Evolutionary conservation across 2,888 invertebrate species (phyloP), one percentile per base, ranked within the genome.

Genomic region (Smittia aterrima): DNA sequence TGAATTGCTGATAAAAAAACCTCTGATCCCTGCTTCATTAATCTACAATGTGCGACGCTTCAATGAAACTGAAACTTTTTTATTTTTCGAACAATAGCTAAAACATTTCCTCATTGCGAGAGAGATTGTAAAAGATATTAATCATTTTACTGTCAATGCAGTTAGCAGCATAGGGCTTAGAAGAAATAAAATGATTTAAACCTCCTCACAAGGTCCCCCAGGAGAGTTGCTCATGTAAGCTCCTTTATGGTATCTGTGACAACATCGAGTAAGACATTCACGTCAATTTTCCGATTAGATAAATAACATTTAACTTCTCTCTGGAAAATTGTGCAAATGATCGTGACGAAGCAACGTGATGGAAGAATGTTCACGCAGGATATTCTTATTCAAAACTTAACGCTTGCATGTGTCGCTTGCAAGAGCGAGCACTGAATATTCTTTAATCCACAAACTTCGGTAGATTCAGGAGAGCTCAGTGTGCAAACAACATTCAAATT

Each of bases 101-200:
- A 58, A 22, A 7, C 58, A 58, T 22, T 22, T 22, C 22, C 58
- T 7, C 58, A 47, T 13, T 16, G 16, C 18, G 54, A 47, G 27
- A 53, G 38, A 58, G 22, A 25, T 18, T 18, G 38, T 58, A 72
- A 58, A 27, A 72, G 58, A 62, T 58, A 72, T 72, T 72, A 72
- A 72, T 72, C 72, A 72, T 72, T 72, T 72, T 32, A 53, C 38
- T 72, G 72, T 72, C 72, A 72, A 72, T 72, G 67, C 58, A 58
- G 58, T 58, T 58, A 58, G 58, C 58, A n/a, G 18, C 58, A 22
- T 58, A 58, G 58, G 58, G 58, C 58, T 58, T 58, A 58, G 58
- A 9, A 18, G 47, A n/a, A n/a, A n/a, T n/a, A 32, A 32, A 32
- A 3, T 32, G 32, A 32, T 32, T 6, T 6, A 64, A 66, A 16